phyloP scores from a whole-genome alignment of 2,888 invertebrate genomes.

The Drosophila percnosoma region DNA sequence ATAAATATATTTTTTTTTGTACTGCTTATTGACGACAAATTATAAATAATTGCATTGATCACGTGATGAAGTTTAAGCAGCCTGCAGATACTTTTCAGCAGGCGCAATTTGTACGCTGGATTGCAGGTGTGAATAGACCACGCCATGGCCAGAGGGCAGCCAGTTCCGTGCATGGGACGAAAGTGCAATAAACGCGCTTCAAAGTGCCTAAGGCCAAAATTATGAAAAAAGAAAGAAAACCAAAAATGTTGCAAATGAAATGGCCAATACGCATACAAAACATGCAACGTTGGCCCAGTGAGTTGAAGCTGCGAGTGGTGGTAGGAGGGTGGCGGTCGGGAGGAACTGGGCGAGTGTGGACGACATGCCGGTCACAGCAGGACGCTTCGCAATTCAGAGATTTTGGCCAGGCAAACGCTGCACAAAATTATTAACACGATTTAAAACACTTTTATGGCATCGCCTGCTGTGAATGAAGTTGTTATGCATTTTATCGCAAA shows the following conservation, averaged over 20 bases:
- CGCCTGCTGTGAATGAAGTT: conserved; percentile 84
- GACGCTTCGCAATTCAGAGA: conserved; percentile 74
- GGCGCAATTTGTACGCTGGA: conserved; percentile 66
- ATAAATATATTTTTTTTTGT: conserved; percentile 11
- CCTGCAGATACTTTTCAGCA: conserved; percentile 77
- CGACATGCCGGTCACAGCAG: conserved; percentile 78
- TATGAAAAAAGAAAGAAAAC: conserved; percentile 7
- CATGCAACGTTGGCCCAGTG: conserved; percentile 55
- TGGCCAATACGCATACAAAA: conserved; percentile 41
- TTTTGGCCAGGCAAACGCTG: conserved; percentile 72
- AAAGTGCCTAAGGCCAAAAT: conserved; percentile 19
- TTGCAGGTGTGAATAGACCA: conserved; percentile 77
- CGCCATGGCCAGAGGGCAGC: conserved; percentile 49
- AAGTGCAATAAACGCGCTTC: conserved; percentile 60
- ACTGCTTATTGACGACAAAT: conserved; percentile 77
- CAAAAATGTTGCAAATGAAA: conserved; percentile 24
- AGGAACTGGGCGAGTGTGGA: conserved; percentile 53
- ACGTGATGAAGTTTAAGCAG: conserved; percentile 79
- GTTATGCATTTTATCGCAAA: conserved; percentile 81
- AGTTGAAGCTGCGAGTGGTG: background rate
- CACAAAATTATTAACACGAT: conserved; percentile 85
- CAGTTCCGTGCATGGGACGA: conserved; percentile 26
- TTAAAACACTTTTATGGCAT: conserved; percentile 85
- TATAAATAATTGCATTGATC: conserved; percentile 82
- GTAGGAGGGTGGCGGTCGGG: background rate